Percentiles rank a stretch among this genome's conserved stretches.
Evolutionary conservation across 2,888 invertebrate genomes (phyloP).

Genomic region (Carcina quercana): DNA sequence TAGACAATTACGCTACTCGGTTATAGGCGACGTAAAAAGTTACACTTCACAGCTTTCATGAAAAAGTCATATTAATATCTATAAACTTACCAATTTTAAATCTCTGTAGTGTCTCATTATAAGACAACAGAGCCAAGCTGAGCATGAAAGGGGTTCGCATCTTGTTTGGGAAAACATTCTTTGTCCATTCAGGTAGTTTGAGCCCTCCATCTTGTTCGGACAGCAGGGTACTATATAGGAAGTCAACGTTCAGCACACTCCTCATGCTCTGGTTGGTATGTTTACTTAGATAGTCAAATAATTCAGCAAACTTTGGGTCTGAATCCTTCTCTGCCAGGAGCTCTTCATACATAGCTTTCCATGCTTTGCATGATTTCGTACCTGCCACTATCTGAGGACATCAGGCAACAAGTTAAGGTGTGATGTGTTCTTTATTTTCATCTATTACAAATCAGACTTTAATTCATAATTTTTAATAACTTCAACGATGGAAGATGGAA

Average conservation of each 20-base stretch:
- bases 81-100: slow-evolving; percentile 79
- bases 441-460: not conserved
- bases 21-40: too few species aligned
- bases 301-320: slow-evolving; percentile 71
- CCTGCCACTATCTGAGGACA: slow-evolving; percentile 58
- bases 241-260: slow-evolving; percentile 80
- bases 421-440: not conserved
- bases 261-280: slow-evolving; percentile 58
- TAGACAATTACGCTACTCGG: too few species aligned
- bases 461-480: too few species aligned
- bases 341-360: slow-evolving; percentile 59
- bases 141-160: slow-evolving; percentile 80
- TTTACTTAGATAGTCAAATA: slow-evolving; percentile 77
- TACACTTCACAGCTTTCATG: too few species aligned
- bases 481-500: too few species aligned
- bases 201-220: slow-evolving; percentile 77
- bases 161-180: slow-evolving; percentile 78
- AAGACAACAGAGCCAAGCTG: slow-evolving; percentile 81
- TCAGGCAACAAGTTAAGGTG: slow-evolving; percentile 1
- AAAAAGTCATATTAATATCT: too few species aligned
- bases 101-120: slow-evolving; percentile 80
- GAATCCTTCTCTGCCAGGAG: slow-evolving; percentile 59
- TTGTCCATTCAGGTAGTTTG: slow-evolving; percentile 84
- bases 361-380: slow-evolving; percentile 51
- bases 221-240: slow-evolving; percentile 80